Evolutionary conservation across 2,888 invertebrate species (phyloP).

Genomic region (Agrotis puta): DNA sequence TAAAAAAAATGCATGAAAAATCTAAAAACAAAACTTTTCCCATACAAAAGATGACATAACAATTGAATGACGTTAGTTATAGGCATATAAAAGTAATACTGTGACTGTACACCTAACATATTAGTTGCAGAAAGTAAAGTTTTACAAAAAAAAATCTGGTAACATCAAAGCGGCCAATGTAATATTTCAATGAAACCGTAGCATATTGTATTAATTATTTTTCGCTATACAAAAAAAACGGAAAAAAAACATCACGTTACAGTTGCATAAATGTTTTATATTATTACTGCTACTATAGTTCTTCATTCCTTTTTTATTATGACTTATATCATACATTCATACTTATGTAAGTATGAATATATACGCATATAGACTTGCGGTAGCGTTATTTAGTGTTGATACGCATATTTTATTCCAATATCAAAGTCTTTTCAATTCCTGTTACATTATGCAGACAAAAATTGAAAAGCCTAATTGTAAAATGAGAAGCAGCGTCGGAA

Average conservation of each 20-base stretch:
- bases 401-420: background rate
- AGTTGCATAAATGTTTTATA: no score
- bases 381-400: background rate
- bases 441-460: conserved; percentile 64
- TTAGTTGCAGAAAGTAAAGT: no score
- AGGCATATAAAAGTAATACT: no score
- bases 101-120: no score
- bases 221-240: background rate
- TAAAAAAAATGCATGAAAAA: no score
- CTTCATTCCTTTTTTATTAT: background rate
- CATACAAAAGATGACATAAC: no score
- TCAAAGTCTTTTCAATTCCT: conserved; percentile 46
- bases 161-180: background rate
- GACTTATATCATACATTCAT: background rate
- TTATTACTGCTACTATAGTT: no score
- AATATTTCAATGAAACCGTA: conserved; percentile 2
- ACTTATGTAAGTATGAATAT: no score
- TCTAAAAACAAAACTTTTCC: no score
- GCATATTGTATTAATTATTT: background rate
- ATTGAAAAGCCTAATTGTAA: conserved; percentile 73
- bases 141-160: background rate
- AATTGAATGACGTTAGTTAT: no score
- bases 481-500: conserved; percentile 69
- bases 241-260: background rate
- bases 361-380: no score